Evolutionary conservation across 1,140 invertebrate genomes (phyloP).

Genomic region (Heliconius hermathena): DNA sequence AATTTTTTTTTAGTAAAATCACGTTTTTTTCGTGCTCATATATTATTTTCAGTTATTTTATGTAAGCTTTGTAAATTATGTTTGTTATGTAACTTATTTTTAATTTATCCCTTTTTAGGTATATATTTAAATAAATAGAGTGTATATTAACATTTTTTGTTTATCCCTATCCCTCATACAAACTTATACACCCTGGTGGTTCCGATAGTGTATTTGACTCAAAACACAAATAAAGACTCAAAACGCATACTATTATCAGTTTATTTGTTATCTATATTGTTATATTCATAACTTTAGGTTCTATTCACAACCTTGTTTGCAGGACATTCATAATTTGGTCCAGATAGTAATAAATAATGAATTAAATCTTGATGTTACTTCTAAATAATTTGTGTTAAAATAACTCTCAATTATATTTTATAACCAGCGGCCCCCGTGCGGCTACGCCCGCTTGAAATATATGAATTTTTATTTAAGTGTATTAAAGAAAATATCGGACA

Average conservation of each 20-base stretch:
- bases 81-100: conserved; percentile 71
- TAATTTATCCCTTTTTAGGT: conserved; percentile 72
- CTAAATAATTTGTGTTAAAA: too few relatives aligned
- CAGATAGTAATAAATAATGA: too few relatives aligned
- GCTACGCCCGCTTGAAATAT: too few relatives aligned
- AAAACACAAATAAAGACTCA: neutral
- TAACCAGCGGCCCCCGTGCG: too few relatives aligned
- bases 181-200: neutral
- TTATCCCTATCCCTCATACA: neutral
- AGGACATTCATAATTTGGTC: too few relatives aligned
- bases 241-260: neutral
- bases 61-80: conserved; percentile 51
- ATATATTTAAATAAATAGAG: conserved; percentile 68
- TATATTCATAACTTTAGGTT: too few relatives aligned
- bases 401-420: too few relatives aligned
- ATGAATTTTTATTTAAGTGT: too few relatives aligned
- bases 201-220: neutral
- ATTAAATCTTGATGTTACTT: too few relatives aligned
- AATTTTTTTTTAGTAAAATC: neutral
- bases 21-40: conserved; percentile 11
- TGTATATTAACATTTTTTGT: conserved; percentile 60
- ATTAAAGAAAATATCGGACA: too few relatives aligned
- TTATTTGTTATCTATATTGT: too few relatives aligned
- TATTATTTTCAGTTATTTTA: conserved; percentile 35
- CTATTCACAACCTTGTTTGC: too few relatives aligned